Percentiles rank a stretch among this genome's conserved stretches.
These are phyloP conservation scores for Andrena dorsata DNA, from an alignment of 2,888 invertebrate species.

Conservation along the genomic window DNA sequence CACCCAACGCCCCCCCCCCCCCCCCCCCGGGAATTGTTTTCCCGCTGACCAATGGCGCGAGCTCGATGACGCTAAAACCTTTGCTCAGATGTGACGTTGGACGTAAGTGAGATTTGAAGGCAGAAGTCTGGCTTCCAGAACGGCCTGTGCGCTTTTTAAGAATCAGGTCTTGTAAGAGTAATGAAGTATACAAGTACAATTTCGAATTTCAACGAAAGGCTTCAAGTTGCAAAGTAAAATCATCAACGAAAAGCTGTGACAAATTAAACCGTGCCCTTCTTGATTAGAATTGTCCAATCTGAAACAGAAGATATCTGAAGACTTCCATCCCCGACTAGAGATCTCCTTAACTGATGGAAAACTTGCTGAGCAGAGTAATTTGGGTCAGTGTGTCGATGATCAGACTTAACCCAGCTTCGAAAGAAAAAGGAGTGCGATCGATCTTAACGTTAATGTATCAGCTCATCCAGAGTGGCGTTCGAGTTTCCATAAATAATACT, in stretches of 20 bases:
- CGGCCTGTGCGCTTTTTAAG: too few species aligned
- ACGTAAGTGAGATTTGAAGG: not conserved
- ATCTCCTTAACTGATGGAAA: slow-evolving; percentile 12
- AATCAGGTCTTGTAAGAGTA: too few species aligned
- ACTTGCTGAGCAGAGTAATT: slow-evolving; percentile 44
- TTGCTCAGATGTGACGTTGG: not conserved
- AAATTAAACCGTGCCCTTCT: too few species aligned
- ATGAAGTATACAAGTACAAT: too few species aligned
- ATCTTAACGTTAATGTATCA: slow-evolving; percentile 8
- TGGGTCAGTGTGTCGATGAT: slow-evolving; percentile 50
- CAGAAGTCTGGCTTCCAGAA: too few species aligned
- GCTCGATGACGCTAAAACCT: not conserved
- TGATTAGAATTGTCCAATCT: not conserved
- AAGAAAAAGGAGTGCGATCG: slow-evolving; percentile 31
- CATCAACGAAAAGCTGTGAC: too few species aligned
- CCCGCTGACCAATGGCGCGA: not conserved
- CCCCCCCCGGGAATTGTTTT: slow-evolving; percentile 4
- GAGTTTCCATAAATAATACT: not conserved
- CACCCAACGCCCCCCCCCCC: not conserved
- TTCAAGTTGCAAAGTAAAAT: too few species aligned
- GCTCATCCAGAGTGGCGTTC: not conserved
- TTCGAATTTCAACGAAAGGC: too few species aligned
- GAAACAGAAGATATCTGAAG: not conserved
- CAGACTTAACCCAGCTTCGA: slow-evolving; percentile 37
- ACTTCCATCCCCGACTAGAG: not conserved